A percentile compares a stretch with the other conserved stretches of the same genome.
These are phyloP conservation scores for Furcifer pardalis DNA, from an alignment of 2,797 vertebrate species.

Conservation along the genomic window DNA sequence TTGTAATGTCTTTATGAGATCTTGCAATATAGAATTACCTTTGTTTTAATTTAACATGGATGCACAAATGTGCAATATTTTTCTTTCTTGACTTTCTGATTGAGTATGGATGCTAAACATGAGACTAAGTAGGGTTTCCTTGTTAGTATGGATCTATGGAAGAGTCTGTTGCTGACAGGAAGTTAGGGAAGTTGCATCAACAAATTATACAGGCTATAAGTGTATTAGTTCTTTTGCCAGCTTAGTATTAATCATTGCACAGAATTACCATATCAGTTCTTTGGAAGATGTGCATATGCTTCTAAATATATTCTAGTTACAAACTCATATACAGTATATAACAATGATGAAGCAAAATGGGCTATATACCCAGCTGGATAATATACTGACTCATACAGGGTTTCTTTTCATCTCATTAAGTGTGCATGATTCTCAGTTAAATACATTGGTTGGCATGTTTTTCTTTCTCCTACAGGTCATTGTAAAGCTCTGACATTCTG, in stretches of 20 bases:
- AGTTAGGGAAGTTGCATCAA: not conserved
- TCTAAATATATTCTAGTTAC: too few relatives aligned
- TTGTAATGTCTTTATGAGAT: not conserved
- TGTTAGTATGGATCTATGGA: not conserved
- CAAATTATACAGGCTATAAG: not conserved
- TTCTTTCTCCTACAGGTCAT: not conserved
- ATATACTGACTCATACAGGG: not conserved
- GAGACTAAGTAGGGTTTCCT: not conserved
- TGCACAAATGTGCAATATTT: not conserved
- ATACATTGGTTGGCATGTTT: not conserved
- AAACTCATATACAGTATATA: too few relatives aligned
- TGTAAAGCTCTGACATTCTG: not conserved
- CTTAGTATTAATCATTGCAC: not conserved
- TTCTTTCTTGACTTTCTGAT: not conserved
- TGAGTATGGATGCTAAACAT: not conserved
- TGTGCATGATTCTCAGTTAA: not conserved
- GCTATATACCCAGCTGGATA: not conserved
- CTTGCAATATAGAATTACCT: not conserved
- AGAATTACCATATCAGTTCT: not conserved
- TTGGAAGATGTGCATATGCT: not conserved
- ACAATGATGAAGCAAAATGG: constrained; percentile 6
- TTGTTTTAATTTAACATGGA: not conserved
- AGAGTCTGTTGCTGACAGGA: not conserved
- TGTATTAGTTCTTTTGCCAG: not conserved
- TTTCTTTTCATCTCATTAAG: not conserved